phyloP scores from a whole-genome alignment of 1,140 invertebrate species.

The Nasonia vitripennis region DNA sequence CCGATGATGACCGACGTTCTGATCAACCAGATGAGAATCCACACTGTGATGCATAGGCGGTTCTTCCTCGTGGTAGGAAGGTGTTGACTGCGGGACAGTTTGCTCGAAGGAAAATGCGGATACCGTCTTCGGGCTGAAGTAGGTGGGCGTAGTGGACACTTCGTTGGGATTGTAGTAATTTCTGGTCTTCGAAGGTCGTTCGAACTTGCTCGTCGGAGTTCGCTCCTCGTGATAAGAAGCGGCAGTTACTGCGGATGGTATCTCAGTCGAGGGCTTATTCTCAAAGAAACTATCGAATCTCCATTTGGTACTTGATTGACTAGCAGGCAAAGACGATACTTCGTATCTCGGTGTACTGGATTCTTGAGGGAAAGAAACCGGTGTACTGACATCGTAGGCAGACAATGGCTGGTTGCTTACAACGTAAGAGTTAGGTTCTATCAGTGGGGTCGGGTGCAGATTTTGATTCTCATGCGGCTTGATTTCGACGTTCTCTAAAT shows the following conservation, averaged over 20 bases:
- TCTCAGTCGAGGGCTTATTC: constrained; percentile 55
- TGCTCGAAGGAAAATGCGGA: constrained; percentile 60
- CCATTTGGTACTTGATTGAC: constrained; percentile 56
- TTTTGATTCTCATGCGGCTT: constrained; percentile 55
- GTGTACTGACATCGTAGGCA: constrained; percentile 62
- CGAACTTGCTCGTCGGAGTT: constrained; percentile 52
- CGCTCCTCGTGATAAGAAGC: constrained; percentile 52
- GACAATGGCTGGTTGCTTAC: constrained; percentile 55
- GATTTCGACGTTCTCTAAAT: constrained; percentile 57
- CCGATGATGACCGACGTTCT: constrained; percentile 60
- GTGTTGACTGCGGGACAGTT: constrained; percentile 58
- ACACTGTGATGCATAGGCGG: constrained; percentile 59
- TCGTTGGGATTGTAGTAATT: constrained; percentile 47
- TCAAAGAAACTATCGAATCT: constrained; percentile 61
- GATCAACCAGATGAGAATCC: constrained; percentile 62
- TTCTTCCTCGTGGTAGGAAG: constrained; percentile 56
- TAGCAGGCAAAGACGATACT: constrained; percentile 48
- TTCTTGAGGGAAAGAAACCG: constrained; percentile 59
- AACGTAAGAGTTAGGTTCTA: constrained; percentile 65
- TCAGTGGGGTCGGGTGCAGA: constrained; percentile 60
- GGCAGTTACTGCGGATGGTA: constrained; percentile 47
- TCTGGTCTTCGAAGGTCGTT: constrained; percentile 51
- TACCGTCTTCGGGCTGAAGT: constrained; percentile 47
- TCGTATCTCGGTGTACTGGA: constrained; percentile 62
- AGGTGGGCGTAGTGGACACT: constrained; percentile 34